These are phyloP conservation scores for Alectura lathami DNA, from an alignment of 2,113 vertebrate genomes.

Conservation along the genomic window DNA sequence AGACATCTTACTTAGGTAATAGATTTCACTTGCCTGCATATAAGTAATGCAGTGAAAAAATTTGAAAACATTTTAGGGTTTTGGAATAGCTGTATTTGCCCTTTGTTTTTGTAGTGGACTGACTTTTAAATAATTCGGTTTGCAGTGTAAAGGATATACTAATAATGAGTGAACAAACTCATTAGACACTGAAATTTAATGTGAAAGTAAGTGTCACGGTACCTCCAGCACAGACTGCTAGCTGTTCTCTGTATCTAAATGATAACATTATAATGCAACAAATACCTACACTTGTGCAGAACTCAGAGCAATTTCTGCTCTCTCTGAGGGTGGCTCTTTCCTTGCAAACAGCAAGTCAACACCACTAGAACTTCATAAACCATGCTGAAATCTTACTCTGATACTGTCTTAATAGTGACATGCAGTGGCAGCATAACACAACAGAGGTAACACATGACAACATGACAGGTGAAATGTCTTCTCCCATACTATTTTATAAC, in stretches of 20 bases:
- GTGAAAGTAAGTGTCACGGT: not conserved
- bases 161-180: not conserved
- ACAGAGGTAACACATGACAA: not conserved
- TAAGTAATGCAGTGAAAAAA: not conserved
- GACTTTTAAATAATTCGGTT: not conserved
- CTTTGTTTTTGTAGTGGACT: not conserved
- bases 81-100: not conserved
- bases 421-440: not conserved
- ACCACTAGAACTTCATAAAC: not conserved
- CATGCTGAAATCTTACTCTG: not conserved
- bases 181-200: not conserved
- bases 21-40: not conserved
- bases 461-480: not conserved
- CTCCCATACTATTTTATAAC: not conserved
- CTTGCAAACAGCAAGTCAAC: not conserved
- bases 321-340: not conserved
- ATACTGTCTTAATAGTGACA: not conserved
- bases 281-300: not conserved
- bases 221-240: not conserved
- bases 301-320: not conserved
- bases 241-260: not conserved
- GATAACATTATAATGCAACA: not conserved
- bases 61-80: fast-evolving
- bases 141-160: not conserved
- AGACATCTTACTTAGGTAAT: not conserved